Conservation (phyloP, 2,113 vertebrate species). For the Scomber japonicus region DNA sequence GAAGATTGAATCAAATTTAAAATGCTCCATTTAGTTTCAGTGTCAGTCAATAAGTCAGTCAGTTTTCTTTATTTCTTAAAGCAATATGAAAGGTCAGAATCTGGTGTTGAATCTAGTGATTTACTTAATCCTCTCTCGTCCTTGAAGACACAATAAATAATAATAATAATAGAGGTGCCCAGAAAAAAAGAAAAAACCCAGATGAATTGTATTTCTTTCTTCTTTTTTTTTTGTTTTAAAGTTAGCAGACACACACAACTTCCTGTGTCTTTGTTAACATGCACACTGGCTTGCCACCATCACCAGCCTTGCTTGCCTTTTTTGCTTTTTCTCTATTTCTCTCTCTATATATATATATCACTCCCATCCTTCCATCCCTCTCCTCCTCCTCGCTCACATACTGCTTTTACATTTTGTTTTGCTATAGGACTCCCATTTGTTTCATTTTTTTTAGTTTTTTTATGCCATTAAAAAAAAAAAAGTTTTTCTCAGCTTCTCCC, state of each 20-base stretch:
- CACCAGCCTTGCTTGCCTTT: conserved; percentile 57
- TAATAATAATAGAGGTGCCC: neutral
- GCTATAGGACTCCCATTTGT: conserved; percentile 14
- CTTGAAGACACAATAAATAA: conserved; percentile 19
- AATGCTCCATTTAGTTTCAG: neutral
- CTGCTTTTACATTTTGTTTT: conserved; percentile 57
- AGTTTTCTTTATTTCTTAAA: neutral
- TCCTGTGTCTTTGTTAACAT: conserved; percentile 57
- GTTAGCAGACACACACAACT: conserved; percentile 12
- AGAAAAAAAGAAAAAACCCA: neutral
- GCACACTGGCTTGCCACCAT: conserved; percentile 81
- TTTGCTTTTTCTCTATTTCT: conserved; percentile 40
- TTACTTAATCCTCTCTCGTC: conserved; percentile 17
- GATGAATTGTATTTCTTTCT: neutral
- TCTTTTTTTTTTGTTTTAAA: neutral
- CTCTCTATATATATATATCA: conserved; percentile 3
- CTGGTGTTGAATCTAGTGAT: neutral
- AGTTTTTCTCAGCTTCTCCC: neutral
- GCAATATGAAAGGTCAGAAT: conserved; percentile 8
- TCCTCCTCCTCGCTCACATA: conserved; percentile 33
- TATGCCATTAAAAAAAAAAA: neutral
- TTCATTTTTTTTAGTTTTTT: conserved; percentile 5
- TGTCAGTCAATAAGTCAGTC: neutral
- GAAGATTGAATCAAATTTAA: neutral
- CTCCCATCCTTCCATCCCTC: conserved; percentile 8